These are phyloP conservation scores for Myotis findleyi DNA, from an alignment of 2,797 vertebrate genomes.

Conservation along the genomic window DNA sequence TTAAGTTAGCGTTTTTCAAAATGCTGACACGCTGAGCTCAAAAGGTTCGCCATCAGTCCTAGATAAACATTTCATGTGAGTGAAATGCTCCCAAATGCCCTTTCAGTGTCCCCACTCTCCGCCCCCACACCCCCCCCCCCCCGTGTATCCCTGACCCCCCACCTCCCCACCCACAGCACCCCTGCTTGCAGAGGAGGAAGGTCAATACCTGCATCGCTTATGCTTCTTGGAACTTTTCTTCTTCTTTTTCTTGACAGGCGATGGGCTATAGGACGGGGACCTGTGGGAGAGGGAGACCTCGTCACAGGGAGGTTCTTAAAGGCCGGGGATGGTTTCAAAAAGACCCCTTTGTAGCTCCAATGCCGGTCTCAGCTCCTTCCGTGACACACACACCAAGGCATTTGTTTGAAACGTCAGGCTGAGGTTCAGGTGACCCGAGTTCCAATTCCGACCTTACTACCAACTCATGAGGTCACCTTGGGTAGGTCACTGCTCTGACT, in stretches of 20 bases:
- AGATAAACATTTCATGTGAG: neutral
- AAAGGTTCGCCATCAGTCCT: too few species aligned
- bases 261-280: constrained; percentile 94
- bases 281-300: constrained; percentile 80
- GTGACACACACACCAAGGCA: neutral
- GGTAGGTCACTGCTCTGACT: neutral
- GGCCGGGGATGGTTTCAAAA: neutral
- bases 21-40: too few species aligned
- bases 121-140: neutral
- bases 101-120: neutral
- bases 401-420: neutral
- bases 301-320: neutral
- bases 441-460: neutral
- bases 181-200: neutral
- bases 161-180: neutral
- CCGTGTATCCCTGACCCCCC: too few species aligned
- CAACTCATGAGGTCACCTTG: neutral
- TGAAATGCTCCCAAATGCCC: neutral
- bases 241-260: constrained; percentile 95
- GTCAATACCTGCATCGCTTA: constrained; percentile 93
- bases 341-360: neutral
- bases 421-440: neutral
- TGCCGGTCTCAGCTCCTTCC: neutral
- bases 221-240: constrained; percentile 97
- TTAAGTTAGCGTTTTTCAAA: too few species aligned